Conservation (phyloP, 2,797 vertebrate species). For the Pangasius sanitwongsei region DNA sequence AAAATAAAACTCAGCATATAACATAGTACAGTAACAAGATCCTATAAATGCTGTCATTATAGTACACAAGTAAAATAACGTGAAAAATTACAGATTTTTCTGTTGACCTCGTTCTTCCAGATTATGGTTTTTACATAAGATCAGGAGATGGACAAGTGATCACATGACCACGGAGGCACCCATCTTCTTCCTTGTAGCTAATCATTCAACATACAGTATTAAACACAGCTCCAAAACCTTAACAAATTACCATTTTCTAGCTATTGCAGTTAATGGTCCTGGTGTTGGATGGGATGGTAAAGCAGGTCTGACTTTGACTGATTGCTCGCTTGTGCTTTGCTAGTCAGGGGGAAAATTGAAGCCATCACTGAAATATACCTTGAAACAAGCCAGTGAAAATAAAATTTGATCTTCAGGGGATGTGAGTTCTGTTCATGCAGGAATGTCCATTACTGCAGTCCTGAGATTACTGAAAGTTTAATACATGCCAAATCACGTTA, state of each 20-base stretch:
- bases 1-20: background rate
- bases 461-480: background rate
- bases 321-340: conserved; percentile 68
- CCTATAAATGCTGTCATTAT: background rate
- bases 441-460: conserved; percentile 36
- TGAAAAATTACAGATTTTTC: background rate
- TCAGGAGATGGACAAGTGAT: conserved; percentile 57
- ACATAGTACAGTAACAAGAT: background rate
- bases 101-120: background rate
- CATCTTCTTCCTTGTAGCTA: conserved; percentile 57
- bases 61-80: background rate
- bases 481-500: background rate
- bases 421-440: background rate
- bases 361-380: conserved; percentile 68
- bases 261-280: conserved; percentile 64
- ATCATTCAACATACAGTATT: conserved; percentile 65
- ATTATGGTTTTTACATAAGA: conserved; percentile 62
- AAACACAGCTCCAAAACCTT: conserved; percentile 56
- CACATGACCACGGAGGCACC: conserved; percentile 68
- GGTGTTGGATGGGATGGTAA: conserved; percentile 66
- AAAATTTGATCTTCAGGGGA: conserved; percentile 58
- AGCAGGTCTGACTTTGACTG: conserved; percentile 76
- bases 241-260: conserved; percentile 67
- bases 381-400: conserved; percentile 62
- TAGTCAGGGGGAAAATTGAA: conserved; percentile 78